Evolutionary conservation across 2,113 vertebrate genomes (phyloP), one percentile per base, ranked within the genome.

Genomic region (Sitta europaea): DNA sequence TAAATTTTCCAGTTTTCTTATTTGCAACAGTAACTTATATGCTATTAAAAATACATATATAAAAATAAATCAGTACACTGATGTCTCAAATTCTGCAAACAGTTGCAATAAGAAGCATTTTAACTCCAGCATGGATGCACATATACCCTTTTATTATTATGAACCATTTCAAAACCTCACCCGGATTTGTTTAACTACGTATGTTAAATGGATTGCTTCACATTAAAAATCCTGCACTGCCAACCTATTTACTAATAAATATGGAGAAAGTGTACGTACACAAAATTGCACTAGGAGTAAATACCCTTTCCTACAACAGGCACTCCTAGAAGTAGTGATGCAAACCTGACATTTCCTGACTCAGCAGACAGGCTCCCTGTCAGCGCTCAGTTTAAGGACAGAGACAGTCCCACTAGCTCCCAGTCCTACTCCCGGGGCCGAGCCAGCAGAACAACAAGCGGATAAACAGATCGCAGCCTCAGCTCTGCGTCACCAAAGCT

Each of bases 401-500:
- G 58, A 59, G n/a, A 35, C 77, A 61, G 59, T 36, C 75, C 63
- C 45, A 10, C 42, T 15, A 78, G 86, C 5, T 68, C 45, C 47
- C n/a, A 73, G 67, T 5, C 53, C 92, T 5, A 17, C 6, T 50
- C 10, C 57, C 21, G 2, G 9, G 2, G 5, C 53, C 1, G 5
- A 76, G 91, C 61, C 58, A 43, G 62, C 23, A 47, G 62, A 57
- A 54, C 29, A 10, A n/a, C 24, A 18, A 62, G 86, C 3, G 7
- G 73, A 90, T 70, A n/a, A 86, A 51, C 75, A 91, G 79, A 71
- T 35, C 5, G 10, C 81, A 55, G 80, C 65, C 83, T 62, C 75
- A 81, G 86, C 83, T 88, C 91, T 33, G 86, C 2, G 8, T 74
- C 91, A 93, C 72, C 63, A 48, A 66, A 84, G 83, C 72, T 16